These are phyloP conservation scores for Nasonia oneida DNA, from an alignment of 2,888 invertebrate genomes.

Conservation along the genomic window DNA sequence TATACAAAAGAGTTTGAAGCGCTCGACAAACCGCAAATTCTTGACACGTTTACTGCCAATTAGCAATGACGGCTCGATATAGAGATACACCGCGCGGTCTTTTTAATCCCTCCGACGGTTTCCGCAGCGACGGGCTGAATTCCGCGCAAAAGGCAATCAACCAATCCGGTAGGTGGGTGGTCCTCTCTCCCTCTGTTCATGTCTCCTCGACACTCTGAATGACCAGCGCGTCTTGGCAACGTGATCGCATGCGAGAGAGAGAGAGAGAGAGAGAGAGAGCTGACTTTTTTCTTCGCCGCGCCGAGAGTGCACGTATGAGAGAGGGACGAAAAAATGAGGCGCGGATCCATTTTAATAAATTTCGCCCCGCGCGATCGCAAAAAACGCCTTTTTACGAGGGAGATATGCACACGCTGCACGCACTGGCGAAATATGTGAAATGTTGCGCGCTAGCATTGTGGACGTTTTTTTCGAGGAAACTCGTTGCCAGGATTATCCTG, in stretches of 20 bases:
- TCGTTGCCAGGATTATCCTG: not conserved
- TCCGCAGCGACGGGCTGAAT: constrained; percentile 51
- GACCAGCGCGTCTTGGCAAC: constrained; percentile 74
- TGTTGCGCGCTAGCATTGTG: constrained; percentile 11
- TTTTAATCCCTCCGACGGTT: constrained; percentile 54
- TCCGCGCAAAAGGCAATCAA: constrained; percentile 66
- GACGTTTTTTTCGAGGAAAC: not conserved
- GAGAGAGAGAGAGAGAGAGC: not conserved
- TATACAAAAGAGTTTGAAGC: constrained; percentile 16
- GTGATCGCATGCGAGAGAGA: constrained; percentile 64
- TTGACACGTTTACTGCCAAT: constrained; percentile 59
- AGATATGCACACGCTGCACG: not conserved
- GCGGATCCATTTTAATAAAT: constrained; percentile 53
- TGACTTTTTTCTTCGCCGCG: not conserved
- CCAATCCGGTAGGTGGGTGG: constrained; percentile 73
- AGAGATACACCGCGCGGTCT: constrained; percentile 25
- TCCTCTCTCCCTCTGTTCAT: constrained; percentile 62
- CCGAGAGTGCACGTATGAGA: constrained; percentile 35
- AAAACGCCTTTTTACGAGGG: constrained; percentile 39
- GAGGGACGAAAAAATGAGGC: constrained; percentile 14
- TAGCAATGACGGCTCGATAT: constrained; percentile 57
- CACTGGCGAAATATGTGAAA: not conserved
- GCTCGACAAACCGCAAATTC: constrained; percentile 25
- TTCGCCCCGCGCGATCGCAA: constrained; percentile 28
- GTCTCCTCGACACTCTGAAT: constrained; percentile 68